Evolutionary conservation across 2,888 invertebrate species (phyloP), one percentile per base, ranked within the genome.

Genomic region (Hirtodrosophila duncani): DNA sequence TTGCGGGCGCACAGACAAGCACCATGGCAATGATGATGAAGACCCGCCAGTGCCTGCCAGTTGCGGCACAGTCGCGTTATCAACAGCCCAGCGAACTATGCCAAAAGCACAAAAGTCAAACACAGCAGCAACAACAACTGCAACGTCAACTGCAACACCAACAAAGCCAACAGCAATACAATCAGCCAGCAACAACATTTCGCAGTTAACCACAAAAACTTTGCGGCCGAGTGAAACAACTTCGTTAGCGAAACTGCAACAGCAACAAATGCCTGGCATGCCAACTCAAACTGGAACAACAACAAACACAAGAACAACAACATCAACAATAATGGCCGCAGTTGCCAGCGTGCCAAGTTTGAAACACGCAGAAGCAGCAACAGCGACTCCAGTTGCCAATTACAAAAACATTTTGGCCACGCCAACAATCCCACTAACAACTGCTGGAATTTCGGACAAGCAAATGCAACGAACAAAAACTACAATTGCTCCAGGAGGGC

Each of bases 201-300:
- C 61, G 45, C 55, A 66, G 63, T 52, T 42, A 66, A 66, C 70
- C 77, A 45, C 68, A 81, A 67, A 81, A 82, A 78, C 65, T 79
- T 72, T 72, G 52, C 68, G 59, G 66, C 46, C 70, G 69, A 50
- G 63, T 63, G 75, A 63, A 75, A 78, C 77, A 79, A 77, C 80
- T 77, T 77, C 72, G 72, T 75, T 79, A 79, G 77, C 38, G 46
- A 58, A 70, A 52, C 58, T 59, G 61, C 64, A 62, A 50, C 57
- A 52, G 52, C 63, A 67, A 67, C 63, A 59, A 75, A 58, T 72
- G 68, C 62, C 57, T 44, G 61, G 63, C 64, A 68, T 71, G 69
- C 77, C 68, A 66, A 60, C 62, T 48, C 39, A 34, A 49, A 55
- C 48, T 56, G 37, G 45, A 52, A 29, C 49, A 58, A 27, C 51